These are phyloP conservation scores for Sisor rabdophorus DNA, from an alignment of 2,113 vertebrate species.

Conservation along the genomic window DNA sequence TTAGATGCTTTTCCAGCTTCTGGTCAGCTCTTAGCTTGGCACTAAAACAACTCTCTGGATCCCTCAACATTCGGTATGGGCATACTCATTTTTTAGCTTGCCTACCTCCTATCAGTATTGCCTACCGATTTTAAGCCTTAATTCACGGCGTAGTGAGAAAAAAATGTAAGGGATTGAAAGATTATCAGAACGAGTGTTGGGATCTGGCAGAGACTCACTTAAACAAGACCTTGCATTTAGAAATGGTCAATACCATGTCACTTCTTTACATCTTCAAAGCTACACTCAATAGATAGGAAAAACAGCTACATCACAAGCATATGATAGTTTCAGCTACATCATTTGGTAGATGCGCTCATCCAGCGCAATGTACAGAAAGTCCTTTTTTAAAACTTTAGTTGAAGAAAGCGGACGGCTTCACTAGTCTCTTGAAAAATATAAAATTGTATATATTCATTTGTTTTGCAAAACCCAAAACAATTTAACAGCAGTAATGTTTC, in stretches of 20 bases:
- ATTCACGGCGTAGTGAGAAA: constrained; percentile 17
- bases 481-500: not conserved
- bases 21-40: constrained; percentile 69
- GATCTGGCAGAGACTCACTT: too few relatives aligned
- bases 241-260: constrained; percentile 35
- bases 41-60: constrained; percentile 57
- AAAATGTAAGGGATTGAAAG: not conserved
- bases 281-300: not conserved
- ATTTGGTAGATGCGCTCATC: too few relatives aligned
- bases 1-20: constrained; percentile 68
- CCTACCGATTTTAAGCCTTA: constrained; percentile 33
- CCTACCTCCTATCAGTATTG: constrained; percentile 3
- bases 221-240: constrained; percentile 51
- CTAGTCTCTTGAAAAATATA: too few relatives aligned
- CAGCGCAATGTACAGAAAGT: not conserved
- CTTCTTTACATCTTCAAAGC: not conserved
- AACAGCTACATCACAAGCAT: not conserved
- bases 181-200: constrained; percentile 44
- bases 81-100: constrained; percentile 40
- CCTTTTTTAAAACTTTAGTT: not conserved
- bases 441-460: not conserved
- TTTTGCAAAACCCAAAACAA: not conserved
- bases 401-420: too few relatives aligned
- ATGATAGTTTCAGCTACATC: too few relatives aligned
- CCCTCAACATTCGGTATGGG: constrained; percentile 44